Percentiles rank a stretch among this genome's conserved stretches.
These are phyloP conservation scores for Scatophagus argus DNA, from an alignment of 2,113 vertebrate genomes.

Conservation along the genomic window DNA sequence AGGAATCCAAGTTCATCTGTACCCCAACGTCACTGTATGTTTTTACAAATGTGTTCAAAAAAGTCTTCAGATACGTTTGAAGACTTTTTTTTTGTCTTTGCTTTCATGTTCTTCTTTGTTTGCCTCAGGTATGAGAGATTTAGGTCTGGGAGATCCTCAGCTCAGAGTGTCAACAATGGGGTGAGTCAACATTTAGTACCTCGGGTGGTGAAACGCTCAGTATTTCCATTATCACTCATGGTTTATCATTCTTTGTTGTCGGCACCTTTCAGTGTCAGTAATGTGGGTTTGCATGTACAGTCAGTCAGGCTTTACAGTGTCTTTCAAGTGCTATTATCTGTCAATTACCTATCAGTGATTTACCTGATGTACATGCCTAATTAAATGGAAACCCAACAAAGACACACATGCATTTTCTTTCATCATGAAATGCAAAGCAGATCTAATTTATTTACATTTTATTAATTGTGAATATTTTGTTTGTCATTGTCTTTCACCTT, in stretches of 20 bases:
- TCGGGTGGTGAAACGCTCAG: conserved; percentile 7
- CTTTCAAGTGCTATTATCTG: conserved; percentile 14
- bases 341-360: conserved; percentile 11
- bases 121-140: conserved; percentile 92
- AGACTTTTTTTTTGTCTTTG: background rate
- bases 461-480: background rate
- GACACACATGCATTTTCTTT: background rate
- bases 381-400: conserved; percentile 42
- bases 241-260: conserved; percentile 8
- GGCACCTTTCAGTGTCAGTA: conserved; percentile 12
- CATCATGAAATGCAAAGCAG: conserved; percentile 2
- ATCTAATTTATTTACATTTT: background rate
- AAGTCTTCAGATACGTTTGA: too few relatives aligned
- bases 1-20: background rate
- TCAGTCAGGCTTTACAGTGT: conserved; percentile 9
- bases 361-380: conserved; percentile 38
- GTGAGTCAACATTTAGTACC: conserved; percentile 83
- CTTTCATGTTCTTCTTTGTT: conserved; percentile 5
- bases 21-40: background rate
- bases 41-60: conserved; percentile 16
- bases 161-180: conserved; percentile 92
- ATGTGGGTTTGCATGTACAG: conserved; percentile 40
- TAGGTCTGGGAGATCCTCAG: conserved; percentile 87
- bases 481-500: background rate
- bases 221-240: background rate